These are phyloP conservation scores for Callyntrura guangdongensis DNA, from an alignment of 2,888 invertebrate species.

Conservation along the genomic window DNA sequence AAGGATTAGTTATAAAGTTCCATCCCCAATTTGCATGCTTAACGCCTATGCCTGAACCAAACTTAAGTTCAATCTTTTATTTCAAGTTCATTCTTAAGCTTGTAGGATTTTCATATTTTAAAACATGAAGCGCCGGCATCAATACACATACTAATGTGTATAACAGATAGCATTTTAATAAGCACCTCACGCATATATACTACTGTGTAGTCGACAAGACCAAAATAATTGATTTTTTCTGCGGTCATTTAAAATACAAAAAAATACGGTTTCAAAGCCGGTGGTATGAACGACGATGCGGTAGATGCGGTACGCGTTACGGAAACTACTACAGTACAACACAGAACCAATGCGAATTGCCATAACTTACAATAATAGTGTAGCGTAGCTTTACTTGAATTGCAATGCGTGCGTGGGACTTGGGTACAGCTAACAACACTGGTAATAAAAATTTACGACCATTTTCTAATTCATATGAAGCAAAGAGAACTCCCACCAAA, in stretches of 20 bases:
- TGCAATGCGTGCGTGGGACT: neutral
- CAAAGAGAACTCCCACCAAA: neutral
- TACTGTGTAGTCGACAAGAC: no score
- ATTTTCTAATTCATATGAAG: conserved; percentile 26
- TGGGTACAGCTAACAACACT: neutral
- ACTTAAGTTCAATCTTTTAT: conserved; percentile 53
- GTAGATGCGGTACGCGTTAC: neutral
- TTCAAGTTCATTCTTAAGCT: conserved; percentile 68
- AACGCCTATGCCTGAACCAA: neutral
- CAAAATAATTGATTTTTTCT: no score
- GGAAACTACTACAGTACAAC: neutral
- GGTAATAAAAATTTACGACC: conserved; percentile 51
- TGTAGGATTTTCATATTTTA: no score
- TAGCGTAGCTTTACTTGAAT: neutral
- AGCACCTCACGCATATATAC: no score
- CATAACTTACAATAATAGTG: neutral
- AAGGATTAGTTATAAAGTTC: neutral
- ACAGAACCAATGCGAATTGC: neutral
- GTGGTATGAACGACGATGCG: conserved; percentile 1
- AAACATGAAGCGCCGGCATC: no score
- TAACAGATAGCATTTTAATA: no score
- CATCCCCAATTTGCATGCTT: neutral
- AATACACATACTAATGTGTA: no score
- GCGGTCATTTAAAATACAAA: no score
- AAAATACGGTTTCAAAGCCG: neutral